phyloP scores from a whole-genome alignment of 1,140 invertebrate species.

The Bombus turneri region DNA sequence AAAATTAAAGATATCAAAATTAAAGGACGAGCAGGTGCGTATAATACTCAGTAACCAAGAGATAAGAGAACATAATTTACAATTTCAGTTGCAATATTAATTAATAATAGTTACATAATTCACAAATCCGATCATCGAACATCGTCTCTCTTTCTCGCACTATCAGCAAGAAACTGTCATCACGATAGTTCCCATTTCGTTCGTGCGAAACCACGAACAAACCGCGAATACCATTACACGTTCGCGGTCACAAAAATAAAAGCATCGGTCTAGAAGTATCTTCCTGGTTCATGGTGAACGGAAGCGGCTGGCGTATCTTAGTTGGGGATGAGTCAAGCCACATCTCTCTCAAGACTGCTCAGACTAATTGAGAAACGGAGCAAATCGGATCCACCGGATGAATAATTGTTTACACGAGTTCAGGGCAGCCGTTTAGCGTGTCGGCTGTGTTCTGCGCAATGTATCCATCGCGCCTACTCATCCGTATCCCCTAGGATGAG shows the following conservation, averaged over 20 bases:
- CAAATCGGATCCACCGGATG: slow-evolving; percentile 55
- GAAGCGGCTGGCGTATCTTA: slow-evolving; percentile 44
- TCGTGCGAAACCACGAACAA: not conserved
- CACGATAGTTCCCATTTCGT: not conserved
- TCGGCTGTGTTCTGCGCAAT: slow-evolving; percentile 61
- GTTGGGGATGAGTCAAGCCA: slow-evolving; percentile 34
- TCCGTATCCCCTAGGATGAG: slow-evolving; percentile 61
- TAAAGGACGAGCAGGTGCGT: no score
- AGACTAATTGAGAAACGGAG: slow-evolving; percentile 50
- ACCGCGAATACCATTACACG: not conserved
- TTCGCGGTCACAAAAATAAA: slow-evolving; percentile 45
- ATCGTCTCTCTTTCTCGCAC: not conserved
- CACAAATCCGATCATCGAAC: not conserved
- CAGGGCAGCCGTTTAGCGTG: slow-evolving; percentile 55
- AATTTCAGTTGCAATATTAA: no score
- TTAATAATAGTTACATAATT: not conserved
- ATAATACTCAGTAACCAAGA: no score
- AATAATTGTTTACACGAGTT: slow-evolving; percentile 68
- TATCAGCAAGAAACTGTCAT: not conserved
- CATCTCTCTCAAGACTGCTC: slow-evolving; percentile 1
- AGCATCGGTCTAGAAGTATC: slow-evolving; percentile 28
- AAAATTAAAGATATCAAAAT: no score
- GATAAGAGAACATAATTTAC: no score
- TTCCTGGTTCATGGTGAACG: slow-evolving; percentile 34
- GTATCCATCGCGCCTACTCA: slow-evolving; percentile 67